Evolutionary conservation across 2,113 vertebrate species (phyloP), one percentile per base, ranked within the genome.

Genomic region (Chaenocephalus aceratus): DNA sequence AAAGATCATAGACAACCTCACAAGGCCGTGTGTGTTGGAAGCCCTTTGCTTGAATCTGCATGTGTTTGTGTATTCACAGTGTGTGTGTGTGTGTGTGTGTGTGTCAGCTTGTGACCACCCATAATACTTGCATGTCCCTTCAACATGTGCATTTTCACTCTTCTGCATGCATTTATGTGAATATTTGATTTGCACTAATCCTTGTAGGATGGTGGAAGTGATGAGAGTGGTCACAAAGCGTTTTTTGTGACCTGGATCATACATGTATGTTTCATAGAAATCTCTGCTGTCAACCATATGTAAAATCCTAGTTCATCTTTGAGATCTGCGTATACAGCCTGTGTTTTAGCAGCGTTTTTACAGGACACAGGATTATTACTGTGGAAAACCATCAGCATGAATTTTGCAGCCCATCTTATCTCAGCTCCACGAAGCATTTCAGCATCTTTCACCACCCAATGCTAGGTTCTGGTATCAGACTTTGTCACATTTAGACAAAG

Each of bases 1-100:
- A 91, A 91, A 90, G 87, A 90, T 88, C 87, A 85, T 21, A 64
- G 80, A 77, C 65, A 72, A 85, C 83, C 74, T 86, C 72, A 57
- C 77, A 83, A 74, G 74, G 79, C 79, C 21, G 63, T 82, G 85
- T 68, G 84, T 76, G 78, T 61, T 56, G 45, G 72, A 74, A 74
- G 77, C 76, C 75, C 79, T 89, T 78, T 89, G 75, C 54, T 1
- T 48, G 53, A 83, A 65, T 87, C 73, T 86, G 61, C 64, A 52
- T 68, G 79, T 60, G 56, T 81, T 52, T 88, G 77, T 71, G 41
- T 89, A 41, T 62, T 60, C 63, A 62, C 34, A 15, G 34, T 68
- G 79, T 60, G 56, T 81, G n/a, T n/a, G n/a, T n/a, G n/a, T n/a
- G n/a, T n/a, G 14, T 36, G 65, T 67, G 30, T 30, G 30, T 30